A percentile compares a stretch with the other conserved stretches of the same genome.
phyloP scores from a whole-genome alignment of 2,888 invertebrate genomes.

The Harpalus rubripes region DNA sequence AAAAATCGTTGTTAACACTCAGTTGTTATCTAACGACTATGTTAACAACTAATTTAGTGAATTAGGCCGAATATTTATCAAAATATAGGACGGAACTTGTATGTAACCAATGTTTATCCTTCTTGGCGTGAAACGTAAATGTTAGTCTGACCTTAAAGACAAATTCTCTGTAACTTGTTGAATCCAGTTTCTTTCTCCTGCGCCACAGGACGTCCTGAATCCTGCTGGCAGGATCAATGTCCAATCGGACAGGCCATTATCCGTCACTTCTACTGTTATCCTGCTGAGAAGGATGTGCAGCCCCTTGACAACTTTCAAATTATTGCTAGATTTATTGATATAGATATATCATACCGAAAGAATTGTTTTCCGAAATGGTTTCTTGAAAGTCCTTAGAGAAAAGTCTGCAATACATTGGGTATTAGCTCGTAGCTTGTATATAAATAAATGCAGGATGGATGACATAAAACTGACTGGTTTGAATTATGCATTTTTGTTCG shows the following conservation, averaged over 20 bases:
- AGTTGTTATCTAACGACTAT: no score
- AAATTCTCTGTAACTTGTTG: conserved; percentile 1
- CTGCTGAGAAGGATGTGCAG: conserved; percentile 19
- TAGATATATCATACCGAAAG: neutral
- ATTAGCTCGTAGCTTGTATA: neutral
- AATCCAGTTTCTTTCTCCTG: conserved; percentile 1
- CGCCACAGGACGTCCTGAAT: conserved; percentile 10
- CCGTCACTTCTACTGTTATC: conserved; percentile 20
- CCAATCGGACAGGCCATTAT: conserved; percentile 42
- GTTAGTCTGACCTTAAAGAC: neutral
- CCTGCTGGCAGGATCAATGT: conserved; percentile 37
- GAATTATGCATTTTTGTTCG: no score
- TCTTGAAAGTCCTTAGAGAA: neutral
- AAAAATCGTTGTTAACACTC: no score
- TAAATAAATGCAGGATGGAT: neutral
- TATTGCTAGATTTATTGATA: conserved; percentile 35
- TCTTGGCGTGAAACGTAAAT: neutral
- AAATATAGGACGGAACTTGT: no score
- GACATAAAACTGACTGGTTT: no score
- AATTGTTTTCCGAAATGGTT: neutral
- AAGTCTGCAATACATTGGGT: neutral
- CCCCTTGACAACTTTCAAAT: conserved; percentile 32
- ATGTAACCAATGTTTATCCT: neutral
- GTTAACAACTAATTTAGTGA: no score
- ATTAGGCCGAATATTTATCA: no score